phyloP scores from a whole-genome alignment of 53 echinoderm and acorn worm species.

The Paracentrotus lividus region DNA sequence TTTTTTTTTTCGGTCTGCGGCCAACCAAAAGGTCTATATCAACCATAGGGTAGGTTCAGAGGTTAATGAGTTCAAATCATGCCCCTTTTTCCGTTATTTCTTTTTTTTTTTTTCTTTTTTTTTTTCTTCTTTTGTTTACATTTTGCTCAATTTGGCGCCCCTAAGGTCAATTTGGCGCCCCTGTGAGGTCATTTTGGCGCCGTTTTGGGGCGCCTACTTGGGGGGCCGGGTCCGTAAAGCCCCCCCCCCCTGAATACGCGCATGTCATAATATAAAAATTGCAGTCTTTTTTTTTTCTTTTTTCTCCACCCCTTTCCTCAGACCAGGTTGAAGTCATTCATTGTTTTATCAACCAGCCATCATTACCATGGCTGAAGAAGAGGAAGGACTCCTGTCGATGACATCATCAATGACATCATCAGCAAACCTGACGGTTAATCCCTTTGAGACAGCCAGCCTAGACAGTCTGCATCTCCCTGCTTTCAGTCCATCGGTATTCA shows the following conservation, averaged over 20 bases:
- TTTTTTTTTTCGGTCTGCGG: too few relatives aligned
- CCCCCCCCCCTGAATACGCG: too few relatives aligned
- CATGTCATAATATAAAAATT: too few relatives aligned
- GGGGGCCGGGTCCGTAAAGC: too few relatives aligned
- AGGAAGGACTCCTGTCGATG: slow-evolving; percentile 8
- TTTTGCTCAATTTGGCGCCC: too few relatives aligned
- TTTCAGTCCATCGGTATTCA: slow-evolving; percentile 96
- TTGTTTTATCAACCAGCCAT: not conserved
- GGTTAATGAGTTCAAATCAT: too few relatives aligned
- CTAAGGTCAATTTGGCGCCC: too few relatives aligned
- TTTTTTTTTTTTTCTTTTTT: not conserved
- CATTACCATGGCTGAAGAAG: slow-evolving; percentile 50
- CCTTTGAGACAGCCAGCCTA: slow-evolving; percentile 92
- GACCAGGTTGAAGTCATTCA: not conserved
- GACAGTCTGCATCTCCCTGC: slow-evolving; percentile 95
- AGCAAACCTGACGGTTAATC: slow-evolving; percentile 86
- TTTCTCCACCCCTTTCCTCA: not conserved
- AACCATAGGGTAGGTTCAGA: too few relatives aligned
- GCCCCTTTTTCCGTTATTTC: not conserved
- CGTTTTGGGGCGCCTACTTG: too few relatives aligned
- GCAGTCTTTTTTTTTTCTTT: too few relatives aligned
- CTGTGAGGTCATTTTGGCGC: too few relatives aligned
- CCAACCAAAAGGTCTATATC: too few relatives aligned
- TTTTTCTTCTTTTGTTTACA: not conserved
- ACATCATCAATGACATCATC: slow-evolving; percentile 50